Percentiles rank a stretch among this genome's conserved stretches.
Conservation (phyloP, 2,888 invertebrate species). For the Dryadula phaetusa region DNA sequence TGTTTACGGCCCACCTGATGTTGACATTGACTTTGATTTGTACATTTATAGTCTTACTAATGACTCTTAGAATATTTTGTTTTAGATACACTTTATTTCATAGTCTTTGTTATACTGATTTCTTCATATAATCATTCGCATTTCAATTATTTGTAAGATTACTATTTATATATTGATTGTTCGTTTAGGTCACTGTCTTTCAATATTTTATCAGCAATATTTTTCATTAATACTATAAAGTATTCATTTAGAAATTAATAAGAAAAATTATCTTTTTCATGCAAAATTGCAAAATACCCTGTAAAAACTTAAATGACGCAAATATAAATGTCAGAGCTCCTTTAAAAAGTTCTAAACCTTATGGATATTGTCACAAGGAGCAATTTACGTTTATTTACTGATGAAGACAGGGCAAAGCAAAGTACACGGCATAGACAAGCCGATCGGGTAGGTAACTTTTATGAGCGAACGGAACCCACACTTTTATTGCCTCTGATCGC, state of each 20-base stretch:
- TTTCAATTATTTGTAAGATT: background rate
- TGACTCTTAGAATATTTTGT: slow-evolving; percentile 32
- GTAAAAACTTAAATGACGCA: slow-evolving; percentile 36
- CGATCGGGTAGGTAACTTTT: slow-evolving; percentile 79
- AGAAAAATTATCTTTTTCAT: slow-evolving; percentile 25
- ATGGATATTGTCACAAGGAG: slow-evolving; percentile 53
- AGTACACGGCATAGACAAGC: slow-evolving; percentile 62
- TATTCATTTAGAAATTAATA: background rate
- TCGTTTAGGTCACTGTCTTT: background rate
- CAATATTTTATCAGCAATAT: background rate
- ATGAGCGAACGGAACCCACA: slow-evolving; percentile 77
- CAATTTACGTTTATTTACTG: slow-evolving; percentile 36
- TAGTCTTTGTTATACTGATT: background rate
- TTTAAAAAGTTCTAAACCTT: slow-evolving; percentile 58
- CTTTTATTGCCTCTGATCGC: slow-evolving; percentile 82
- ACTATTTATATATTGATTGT: background rate
- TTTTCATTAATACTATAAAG: background rate
- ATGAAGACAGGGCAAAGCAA: slow-evolving; percentile 50
- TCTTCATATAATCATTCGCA: slow-evolving; percentile 14
- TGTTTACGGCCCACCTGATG: slow-evolving; percentile 81
- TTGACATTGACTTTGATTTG: slow-evolving; percentile 84
- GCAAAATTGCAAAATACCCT: slow-evolving; percentile 31
- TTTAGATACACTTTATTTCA: slow-evolving; percentile 12
- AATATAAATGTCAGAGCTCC: slow-evolving; percentile 29
- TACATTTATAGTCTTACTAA: slow-evolving; percentile 73